Base-by-base conservation (phyloP, 1,140 invertebrate genomes). In the Musca vetustissima region DNA sequence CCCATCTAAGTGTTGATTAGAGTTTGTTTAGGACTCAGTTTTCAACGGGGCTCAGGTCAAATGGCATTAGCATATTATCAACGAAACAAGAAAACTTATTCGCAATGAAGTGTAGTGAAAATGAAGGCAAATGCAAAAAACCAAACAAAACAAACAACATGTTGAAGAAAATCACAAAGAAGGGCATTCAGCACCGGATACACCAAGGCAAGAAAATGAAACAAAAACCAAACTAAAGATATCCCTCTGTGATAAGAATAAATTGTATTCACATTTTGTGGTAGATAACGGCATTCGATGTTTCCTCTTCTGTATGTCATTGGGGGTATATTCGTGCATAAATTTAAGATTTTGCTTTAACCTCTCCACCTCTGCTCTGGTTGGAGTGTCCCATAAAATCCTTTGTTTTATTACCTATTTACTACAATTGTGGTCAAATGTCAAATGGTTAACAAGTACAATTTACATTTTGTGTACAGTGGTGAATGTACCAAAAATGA, bases 11-110 rank as follows among this genome's bases (percentile, higher is more conserved):
- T 57, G 53, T 57, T 57, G 53, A 57, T 57, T 57, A 57, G 53
- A 57, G 22, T 57, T 57, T 57, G 53, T 57, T 57, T 57, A 57
- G 53, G 53, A 57, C 25, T 57, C 53, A 57, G 24, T 57, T 28
- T 57, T 43, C 36, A 11, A 2, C 6, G 36, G 36, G 36, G 36
- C 36, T 43, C 11, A 43, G 36, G 36, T 43, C 36, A 43, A 43
- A 43, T 43, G 36, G 11, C 11, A 43, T 43, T 43, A 43, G 36
- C 36, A 43, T 43, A 43, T 43, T 43, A 43, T 43, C 36, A 43
- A 13, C 28, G 11, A 7, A 43, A 43, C 6, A 43, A 13, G 36
- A 43, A 43, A 43, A 43, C 6, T 43, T 43, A 43, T 43, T 7
- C 13, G 11, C 6, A 43, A 43, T 2, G 22, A 53, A 14, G 9